These are phyloP conservation scores for Aphodius granarius DNA, from an alignment of 2,888 invertebrate genomes.

Conservation along the genomic window DNA sequence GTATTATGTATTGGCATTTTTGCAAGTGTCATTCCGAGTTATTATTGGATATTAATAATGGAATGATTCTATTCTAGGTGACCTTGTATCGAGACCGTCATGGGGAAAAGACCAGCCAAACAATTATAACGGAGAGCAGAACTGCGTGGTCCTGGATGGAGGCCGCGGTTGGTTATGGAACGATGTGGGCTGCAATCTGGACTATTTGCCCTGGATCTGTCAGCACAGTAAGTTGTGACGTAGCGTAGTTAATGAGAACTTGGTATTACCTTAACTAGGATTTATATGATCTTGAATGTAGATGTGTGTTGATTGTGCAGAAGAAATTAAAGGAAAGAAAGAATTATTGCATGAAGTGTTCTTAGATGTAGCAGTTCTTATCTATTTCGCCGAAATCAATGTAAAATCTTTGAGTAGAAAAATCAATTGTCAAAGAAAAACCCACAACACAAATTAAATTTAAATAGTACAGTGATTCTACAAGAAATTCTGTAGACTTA, in stretches of 20 bases:
- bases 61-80: constrained; percentile 61
- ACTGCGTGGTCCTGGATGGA: constrained; percentile 91
- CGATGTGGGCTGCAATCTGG: constrained; percentile 91
- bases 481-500: no score
- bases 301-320: not conserved
- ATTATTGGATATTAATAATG: not conserved
- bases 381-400: no score
- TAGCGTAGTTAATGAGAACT: not conserved
- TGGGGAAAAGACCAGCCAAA: constrained; percentile 96
- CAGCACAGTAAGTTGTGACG: constrained; percentile 75
- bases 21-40: not conserved
- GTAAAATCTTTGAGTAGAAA: no score
- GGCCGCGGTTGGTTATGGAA: constrained; percentile 92
- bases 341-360: not conserved
- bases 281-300: not conserved
- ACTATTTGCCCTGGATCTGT: constrained; percentile 92
- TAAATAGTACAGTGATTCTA: no score
- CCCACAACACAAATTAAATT: no score
- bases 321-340: not conserved
- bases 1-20: not conserved
- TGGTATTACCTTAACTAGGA: not conserved
- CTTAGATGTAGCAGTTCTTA: no score
- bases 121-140: constrained; percentile 94
- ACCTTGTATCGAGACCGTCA: constrained; percentile 74
- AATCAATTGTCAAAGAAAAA: no score